These are phyloP conservation scores for Paguma larvata DNA, from an alignment of 2,797 vertebrate species.

Conservation along the genomic window DNA sequence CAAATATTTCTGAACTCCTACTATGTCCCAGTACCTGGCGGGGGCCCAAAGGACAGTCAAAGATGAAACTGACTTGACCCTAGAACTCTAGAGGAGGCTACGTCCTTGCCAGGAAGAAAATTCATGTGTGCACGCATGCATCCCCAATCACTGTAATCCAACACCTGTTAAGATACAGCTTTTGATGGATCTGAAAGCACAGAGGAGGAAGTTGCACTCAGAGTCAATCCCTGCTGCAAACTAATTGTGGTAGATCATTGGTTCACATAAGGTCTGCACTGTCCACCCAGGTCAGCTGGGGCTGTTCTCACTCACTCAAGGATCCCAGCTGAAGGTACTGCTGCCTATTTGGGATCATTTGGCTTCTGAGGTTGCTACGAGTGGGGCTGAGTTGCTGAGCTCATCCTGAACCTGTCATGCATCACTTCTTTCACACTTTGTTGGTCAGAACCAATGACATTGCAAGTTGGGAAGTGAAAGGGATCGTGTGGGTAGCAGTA, in stretches of 20 bases:
- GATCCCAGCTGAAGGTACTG: too few species aligned
- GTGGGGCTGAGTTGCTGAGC: not conserved
- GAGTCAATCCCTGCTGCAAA: not conserved
- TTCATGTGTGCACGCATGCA: rapidly evolving
- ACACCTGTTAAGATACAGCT: not conserved
- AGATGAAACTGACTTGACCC: not conserved
- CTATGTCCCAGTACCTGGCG: not conserved
- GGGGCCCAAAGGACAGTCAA: not conserved
- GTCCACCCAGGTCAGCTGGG: too few species aligned
- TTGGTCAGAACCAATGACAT: not conserved
- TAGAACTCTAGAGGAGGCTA: not conserved
- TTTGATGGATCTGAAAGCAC: not conserved
- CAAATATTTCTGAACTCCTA: not conserved
- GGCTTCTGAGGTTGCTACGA: not conserved
- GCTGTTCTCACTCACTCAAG: not conserved
- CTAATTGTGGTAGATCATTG: not conserved
- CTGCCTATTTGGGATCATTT: not conserved
- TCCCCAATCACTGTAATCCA: not conserved
- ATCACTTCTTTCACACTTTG: not conserved
- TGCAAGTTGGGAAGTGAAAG: not conserved
- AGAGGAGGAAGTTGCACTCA: not conserved
- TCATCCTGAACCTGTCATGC: not conserved
- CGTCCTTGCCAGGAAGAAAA: not conserved
- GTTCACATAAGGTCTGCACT: not conserved
- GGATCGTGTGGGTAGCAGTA: not conserved